Conservation (phyloP, 1,140 invertebrate species). For the Battus philenor region DNA sequence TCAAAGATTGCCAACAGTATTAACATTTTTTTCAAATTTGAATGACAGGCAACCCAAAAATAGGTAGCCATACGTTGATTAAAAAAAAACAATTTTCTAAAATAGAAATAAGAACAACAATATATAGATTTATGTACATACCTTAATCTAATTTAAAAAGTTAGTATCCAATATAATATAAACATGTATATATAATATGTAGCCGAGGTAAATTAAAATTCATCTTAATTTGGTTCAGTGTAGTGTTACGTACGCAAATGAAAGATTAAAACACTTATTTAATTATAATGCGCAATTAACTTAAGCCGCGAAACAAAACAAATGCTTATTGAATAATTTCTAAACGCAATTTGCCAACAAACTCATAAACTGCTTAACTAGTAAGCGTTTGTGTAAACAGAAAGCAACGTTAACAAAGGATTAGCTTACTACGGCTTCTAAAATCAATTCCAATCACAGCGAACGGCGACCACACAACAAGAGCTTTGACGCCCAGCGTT, state of each 20-base stretch:
- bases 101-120: no score
- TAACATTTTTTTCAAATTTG: no score
- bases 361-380: constrained; percentile 67
- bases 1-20: no score
- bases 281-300: constrained; percentile 11
- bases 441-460: constrained; percentile 66
- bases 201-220: no score
- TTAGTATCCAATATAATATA: no score
- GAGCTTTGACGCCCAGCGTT: constrained; percentile 26
- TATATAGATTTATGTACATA: no score
- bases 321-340: constrained; percentile 36
- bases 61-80: no score
- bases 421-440: constrained; percentile 59
- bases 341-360: constrained; percentile 31
- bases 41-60: no score
- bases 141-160: no score
- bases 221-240: background rate
- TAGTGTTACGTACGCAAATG: background rate
- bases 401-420: constrained; percentile 61
- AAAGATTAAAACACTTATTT: background rate
- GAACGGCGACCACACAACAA: constrained; percentile 26
- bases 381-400: constrained; percentile 71
- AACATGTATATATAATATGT: no score
- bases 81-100: no score
- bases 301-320: constrained; percentile 23